Conservation (phyloP, 2,113 vertebrate species). For the Larimichthys crocea region DNA sequence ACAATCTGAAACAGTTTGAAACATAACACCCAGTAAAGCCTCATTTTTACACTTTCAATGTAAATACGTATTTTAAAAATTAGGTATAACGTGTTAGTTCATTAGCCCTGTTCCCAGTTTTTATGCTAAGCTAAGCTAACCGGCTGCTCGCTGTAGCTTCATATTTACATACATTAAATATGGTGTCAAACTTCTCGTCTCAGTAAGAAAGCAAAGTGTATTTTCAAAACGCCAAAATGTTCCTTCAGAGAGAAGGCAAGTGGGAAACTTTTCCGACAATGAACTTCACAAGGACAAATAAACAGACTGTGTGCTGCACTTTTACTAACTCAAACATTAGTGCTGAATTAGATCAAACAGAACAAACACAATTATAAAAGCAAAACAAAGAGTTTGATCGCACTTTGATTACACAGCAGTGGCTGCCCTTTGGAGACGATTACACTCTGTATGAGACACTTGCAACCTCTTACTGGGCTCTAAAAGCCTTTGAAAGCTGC, state of each 20-base stretch:
- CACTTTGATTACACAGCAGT: neutral
- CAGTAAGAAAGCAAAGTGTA: neutral
- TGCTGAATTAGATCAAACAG: neutral
- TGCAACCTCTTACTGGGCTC: constrained; percentile 6
- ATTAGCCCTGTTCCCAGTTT: neutral
- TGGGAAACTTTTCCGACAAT: neutral
- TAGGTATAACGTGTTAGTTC: neutral
- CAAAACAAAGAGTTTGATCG: constrained; percentile 14
- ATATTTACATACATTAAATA: neutral
- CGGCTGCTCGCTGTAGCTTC: neutral
- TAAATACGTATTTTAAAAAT: no score
- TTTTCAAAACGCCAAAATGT: neutral
- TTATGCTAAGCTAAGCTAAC: neutral
- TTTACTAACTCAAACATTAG: constrained; percentile 12
- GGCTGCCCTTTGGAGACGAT: neutral
- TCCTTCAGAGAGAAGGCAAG: neutral
- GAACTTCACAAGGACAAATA: neutral
- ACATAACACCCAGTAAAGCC: neutral
- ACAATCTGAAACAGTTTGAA: neutral
- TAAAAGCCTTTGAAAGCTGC: constrained; percentile 3
- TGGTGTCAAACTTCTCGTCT: neutral
- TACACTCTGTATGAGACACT: neutral
- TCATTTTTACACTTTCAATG: neutral
- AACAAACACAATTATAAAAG: constrained; percentile 21
- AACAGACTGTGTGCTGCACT: neutral